Conservation (phyloP, 2,888 invertebrate genomes). For the Nematopogon swammerdamellus region DNA sequence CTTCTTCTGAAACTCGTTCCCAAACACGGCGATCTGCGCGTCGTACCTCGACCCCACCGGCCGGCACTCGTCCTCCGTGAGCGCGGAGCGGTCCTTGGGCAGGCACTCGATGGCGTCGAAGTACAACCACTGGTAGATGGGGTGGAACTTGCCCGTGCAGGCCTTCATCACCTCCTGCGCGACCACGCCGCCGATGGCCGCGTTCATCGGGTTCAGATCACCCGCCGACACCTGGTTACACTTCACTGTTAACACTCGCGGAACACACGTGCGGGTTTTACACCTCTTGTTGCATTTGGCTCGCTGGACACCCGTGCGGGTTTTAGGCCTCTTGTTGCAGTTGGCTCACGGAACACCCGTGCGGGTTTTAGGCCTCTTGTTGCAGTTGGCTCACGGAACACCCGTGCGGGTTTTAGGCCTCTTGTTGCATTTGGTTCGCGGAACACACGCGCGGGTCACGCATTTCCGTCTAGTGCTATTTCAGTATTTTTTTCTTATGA, state of each 20-base stretch:
- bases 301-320: no score
- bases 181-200: constrained; percentile 92
- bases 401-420: no score
- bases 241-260: no score
- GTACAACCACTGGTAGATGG: constrained; percentile 91
- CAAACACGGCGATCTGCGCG: constrained; percentile 92
- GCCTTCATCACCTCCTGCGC: constrained; percentile 99
- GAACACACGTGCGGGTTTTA: no score
- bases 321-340: not conserved
- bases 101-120: constrained; percentile 96
- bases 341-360: no score
- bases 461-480: no score
- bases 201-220: constrained; percentile 85
- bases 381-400: no score
- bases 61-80: constrained; percentile 72
- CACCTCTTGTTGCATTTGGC: no score
- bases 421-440: no score
- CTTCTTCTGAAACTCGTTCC: constrained; percentile 82
- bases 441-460: no score
- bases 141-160: constrained; percentile 93
- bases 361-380: no score
- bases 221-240: constrained; percentile 70
- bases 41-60: constrained; percentile 76
- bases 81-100: constrained; percentile 60
- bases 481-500: no score